A percentile compares a stretch with the other conserved stretches of the same genome.
Evolutionary conservation across 30 jellyfish, hydroid and myxozoan species (phyloP).

Genomic region (Catostylus mosaicus): DNA sequence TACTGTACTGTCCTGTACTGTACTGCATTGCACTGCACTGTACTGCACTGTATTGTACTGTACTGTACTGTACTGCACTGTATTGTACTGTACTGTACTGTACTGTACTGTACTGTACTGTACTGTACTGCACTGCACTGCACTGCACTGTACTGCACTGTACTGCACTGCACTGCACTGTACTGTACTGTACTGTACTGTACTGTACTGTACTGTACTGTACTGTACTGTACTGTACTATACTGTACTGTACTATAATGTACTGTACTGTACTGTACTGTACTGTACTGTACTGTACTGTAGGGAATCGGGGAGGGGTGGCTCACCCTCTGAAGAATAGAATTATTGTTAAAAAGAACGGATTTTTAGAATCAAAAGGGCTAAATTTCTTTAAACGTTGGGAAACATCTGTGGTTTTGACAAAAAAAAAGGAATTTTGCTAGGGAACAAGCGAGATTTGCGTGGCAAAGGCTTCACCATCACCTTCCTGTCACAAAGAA

Average conservation of each 20-base stretch:
- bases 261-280: too few relatives aligned
- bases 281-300: background rate
- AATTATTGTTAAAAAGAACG: too few relatives aligned
- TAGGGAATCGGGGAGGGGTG: too few relatives aligned
- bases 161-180: background rate
- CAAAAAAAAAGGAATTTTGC: too few relatives aligned
- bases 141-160: background rate
- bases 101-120: constrained; percentile 1
- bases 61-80: background rate
- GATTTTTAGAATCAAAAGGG: too few relatives aligned
- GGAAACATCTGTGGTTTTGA: too few relatives aligned
- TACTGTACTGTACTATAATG: too few relatives aligned
- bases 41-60: background rate
- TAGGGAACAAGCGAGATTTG: too few relatives aligned
- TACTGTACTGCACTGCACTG: background rate
- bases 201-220: background rate
- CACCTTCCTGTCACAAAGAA: too few relatives aligned
- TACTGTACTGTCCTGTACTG: background rate
- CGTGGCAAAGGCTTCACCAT: too few relatives aligned
- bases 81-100: background rate
- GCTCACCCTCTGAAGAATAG: too few relatives aligned
- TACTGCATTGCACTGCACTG: background rate
- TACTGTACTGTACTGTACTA: background rate
- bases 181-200: background rate
- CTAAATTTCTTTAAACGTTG: too few relatives aligned